Conservation (phyloP, 1,140 invertebrate genomes). For the Copidosoma floridanum region DNA sequence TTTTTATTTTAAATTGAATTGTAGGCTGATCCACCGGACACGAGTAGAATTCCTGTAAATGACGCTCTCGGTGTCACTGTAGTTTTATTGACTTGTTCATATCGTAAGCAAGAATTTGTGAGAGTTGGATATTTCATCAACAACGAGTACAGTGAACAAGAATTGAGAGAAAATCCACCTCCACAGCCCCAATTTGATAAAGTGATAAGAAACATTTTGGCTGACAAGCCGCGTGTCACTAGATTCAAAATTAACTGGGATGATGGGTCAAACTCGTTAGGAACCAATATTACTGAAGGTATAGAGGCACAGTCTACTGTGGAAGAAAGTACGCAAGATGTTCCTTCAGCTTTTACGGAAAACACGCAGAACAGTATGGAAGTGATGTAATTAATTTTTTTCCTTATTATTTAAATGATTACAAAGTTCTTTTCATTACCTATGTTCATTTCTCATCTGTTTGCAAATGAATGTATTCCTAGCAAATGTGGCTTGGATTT, state of each 20-base stretch:
- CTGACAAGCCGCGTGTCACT: slow-evolving; percentile 91
- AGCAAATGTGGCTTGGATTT: background rate
- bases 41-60: slow-evolving; percentile 87
- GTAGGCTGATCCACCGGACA: slow-evolving; percentile 92
- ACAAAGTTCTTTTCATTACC: slow-evolving; percentile 13
- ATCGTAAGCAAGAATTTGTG: slow-evolving; percentile 90
- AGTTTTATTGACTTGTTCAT: slow-evolving; percentile 93
- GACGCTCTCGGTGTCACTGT: slow-evolving; percentile 98
- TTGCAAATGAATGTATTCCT: slow-evolving; percentile 7
- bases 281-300: slow-evolving; percentile 40
- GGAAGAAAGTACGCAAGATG: slow-evolving; percentile 46
- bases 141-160: slow-evolving; percentile 93
- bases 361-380: slow-evolving; percentile 56
- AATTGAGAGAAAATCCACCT: slow-evolving; percentile 93
- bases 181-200: slow-evolving; percentile 90
- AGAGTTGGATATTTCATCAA: slow-evolving; percentile 98
- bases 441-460: slow-evolving; percentile 23
- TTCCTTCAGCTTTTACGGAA: slow-evolving; percentile 50
- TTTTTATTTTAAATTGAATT: slow-evolving; percentile 74
- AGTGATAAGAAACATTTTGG: slow-evolving; percentile 90
- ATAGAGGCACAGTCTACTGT: slow-evolving; percentile 44
- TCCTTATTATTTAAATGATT: slow-evolving; percentile 7
- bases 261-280: slow-evolving; percentile 60
- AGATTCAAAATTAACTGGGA: slow-evolving; percentile 98
- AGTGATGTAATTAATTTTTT: slow-evolving; percentile 49